A percentile compares a stretch with the other conserved stretches of the same genome.
Evolutionary conservation across 2,113 vertebrate genomes (phyloP).

Genomic region (Anoplopoma fimbria): DNA sequence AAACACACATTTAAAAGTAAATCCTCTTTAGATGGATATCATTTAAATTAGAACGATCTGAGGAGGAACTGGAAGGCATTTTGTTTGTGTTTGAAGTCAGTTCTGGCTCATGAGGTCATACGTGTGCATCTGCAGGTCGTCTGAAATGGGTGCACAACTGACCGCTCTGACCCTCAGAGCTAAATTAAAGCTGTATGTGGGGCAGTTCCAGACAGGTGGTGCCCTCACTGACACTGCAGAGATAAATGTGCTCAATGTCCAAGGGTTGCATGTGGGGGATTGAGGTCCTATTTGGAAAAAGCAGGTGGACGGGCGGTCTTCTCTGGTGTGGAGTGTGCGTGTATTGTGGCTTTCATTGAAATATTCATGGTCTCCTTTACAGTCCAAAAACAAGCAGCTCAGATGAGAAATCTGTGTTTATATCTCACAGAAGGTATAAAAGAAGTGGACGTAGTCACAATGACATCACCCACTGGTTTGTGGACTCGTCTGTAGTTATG

Average conservation of each 20-base stretch:
- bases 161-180: constrained; percentile 57
- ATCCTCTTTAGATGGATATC: not conserved
- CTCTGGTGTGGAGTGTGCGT: not conserved
- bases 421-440: no score
- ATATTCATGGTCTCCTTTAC: constrained; percentile 8
- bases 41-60: not conserved
- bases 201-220: constrained; percentile 71
- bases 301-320: constrained; percentile 29
- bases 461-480: no score
- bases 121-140: not conserved
- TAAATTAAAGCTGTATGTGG: constrained; percentile 71
- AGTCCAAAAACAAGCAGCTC: not conserved
- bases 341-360: not conserved
- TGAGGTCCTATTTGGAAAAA: constrained; percentile 41
- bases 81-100: constrained; percentile 4
- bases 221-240: constrained; percentile 43
- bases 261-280: constrained; percentile 15
- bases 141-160: constrained; percentile 39
- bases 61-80: not conserved
- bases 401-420: not conserved
- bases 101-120: not conserved
- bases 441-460: no score
- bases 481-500: no score
- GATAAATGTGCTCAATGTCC: constrained; percentile 32
- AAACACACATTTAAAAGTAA: not conserved